Evolutionary conservation across 2,113 vertebrate species (phyloP).

Genomic region (Ceyx cyanopectus): DNA sequence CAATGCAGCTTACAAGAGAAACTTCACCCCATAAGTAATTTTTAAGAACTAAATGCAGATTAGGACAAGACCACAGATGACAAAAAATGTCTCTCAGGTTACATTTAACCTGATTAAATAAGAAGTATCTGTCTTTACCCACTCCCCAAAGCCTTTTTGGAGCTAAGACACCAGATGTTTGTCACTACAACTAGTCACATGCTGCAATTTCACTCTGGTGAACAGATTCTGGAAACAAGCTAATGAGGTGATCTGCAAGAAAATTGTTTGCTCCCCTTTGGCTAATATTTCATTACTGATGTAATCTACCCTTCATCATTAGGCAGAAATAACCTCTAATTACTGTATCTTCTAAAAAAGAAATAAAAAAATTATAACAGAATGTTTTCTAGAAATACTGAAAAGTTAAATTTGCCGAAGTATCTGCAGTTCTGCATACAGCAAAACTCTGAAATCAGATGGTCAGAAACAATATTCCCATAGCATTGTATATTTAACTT

Average conservation of each 20-base stretch:
- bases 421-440: neutral
- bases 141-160: slow-evolving; percentile 79
- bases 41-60: slow-evolving; percentile 49
- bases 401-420: slow-evolving; percentile 25
- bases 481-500: neutral
- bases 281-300: slow-evolving; percentile 81
- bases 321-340: slow-evolving; percentile 71
- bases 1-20: slow-evolving; percentile 47
- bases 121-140: slow-evolving; percentile 54
- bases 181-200: slow-evolving; percentile 74
- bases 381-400: neutral
- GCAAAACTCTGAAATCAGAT: neutral
- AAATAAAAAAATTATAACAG: neutral
- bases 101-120: slow-evolving; percentile 65
- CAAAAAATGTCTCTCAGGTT: slow-evolving; percentile 62
- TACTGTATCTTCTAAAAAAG: slow-evolving; percentile 29
- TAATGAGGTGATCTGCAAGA: slow-evolving; percentile 75
- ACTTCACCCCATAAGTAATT: slow-evolving; percentile 42
- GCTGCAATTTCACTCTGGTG: slow-evolving; percentile 54
- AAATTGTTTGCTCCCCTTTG: slow-evolving; percentile 68
- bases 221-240: slow-evolving; percentile 62
- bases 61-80: slow-evolving; percentile 43
- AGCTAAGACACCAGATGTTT: slow-evolving; percentile 84
- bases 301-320: slow-evolving; percentile 79
- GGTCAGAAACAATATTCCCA: neutral